Conservation (phyloP, 2,888 invertebrate species). For the Elegia similella region DNA sequence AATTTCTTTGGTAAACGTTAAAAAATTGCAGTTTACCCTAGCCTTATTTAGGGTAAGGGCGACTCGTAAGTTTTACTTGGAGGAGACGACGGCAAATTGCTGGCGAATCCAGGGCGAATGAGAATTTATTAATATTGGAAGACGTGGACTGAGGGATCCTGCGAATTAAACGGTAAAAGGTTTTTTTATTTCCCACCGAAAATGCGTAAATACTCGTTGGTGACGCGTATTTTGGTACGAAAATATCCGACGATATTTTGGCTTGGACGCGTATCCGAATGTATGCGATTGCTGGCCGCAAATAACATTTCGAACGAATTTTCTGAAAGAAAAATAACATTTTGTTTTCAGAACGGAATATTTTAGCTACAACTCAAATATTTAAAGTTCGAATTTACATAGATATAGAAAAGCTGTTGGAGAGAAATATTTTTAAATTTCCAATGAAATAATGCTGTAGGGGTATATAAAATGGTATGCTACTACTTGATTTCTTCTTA, state of each 20-base stretch:
- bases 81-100: constrained; percentile 72
- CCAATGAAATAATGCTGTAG: no score
- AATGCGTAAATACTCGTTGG: constrained; percentile 32
- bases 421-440: neutral
- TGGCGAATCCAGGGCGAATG: constrained; percentile 68
- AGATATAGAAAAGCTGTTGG: neutral
- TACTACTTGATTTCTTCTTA: no score
- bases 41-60: constrained; percentile 65
- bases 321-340: constrained; percentile 12
- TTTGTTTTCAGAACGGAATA: neutral
- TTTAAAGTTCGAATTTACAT: neutral
- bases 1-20: constrained; percentile 49
- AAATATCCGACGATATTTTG: constrained; percentile 5
- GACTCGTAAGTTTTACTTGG: constrained; percentile 70
- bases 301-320: constrained; percentile 5
- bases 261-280: constrained; percentile 10
- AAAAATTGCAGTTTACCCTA: constrained; percentile 46
- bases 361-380: neutral
- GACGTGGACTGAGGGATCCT: constrained; percentile 41
- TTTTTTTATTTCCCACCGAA: constrained; percentile 49
- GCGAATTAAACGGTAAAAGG: constrained; percentile 67
- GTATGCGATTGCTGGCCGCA: neutral
- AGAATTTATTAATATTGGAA: constrained; percentile 81
- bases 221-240: constrained; percentile 27
- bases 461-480: no score